phyloP scores from a whole-genome alignment of 2,113 vertebrate species.

The Ginglymostoma cirratum region DNA sequence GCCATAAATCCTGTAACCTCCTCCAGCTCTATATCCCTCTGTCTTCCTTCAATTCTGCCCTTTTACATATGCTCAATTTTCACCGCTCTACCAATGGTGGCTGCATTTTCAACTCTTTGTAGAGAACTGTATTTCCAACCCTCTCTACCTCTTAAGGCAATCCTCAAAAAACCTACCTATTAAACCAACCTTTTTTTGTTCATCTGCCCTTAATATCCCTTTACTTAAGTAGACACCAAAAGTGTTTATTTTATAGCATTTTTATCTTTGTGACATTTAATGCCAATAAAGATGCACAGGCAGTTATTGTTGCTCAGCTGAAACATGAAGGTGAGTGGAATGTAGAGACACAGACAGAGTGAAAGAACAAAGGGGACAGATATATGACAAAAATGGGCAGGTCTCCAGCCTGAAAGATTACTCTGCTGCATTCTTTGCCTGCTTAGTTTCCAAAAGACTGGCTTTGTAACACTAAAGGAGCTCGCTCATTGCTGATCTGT shows the following conservation, averaged over 20 bases:
- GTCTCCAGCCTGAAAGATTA: not conserved
- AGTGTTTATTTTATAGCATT: no score
- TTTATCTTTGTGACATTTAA: no score
- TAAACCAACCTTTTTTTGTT: not conserved
- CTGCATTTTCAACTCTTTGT: not conserved
- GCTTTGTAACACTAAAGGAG: not conserved
- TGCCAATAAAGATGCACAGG: no score
- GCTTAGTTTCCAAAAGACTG: not conserved
- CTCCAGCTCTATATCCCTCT: not conserved
- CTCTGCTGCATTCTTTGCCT: not conserved
- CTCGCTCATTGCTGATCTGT: not conserved
- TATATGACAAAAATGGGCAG: not conserved
- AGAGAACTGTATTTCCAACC: not conserved
- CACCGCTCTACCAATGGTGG: not conserved
- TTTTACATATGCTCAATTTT: not conserved
- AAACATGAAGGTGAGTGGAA: not conserved
- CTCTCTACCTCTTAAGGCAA: not conserved
- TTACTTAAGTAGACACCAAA: no score
- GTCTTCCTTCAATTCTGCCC: not conserved
- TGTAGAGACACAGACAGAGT: not conserved
- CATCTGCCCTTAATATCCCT: not conserved
- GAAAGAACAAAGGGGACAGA: not conserved
- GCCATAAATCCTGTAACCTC: not conserved
- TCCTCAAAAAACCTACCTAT: not conserved
- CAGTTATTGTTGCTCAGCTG: no score